phyloP scores from a whole-genome alignment of 2,888 invertebrate genomes.

The Hyalella azteca region DNA sequence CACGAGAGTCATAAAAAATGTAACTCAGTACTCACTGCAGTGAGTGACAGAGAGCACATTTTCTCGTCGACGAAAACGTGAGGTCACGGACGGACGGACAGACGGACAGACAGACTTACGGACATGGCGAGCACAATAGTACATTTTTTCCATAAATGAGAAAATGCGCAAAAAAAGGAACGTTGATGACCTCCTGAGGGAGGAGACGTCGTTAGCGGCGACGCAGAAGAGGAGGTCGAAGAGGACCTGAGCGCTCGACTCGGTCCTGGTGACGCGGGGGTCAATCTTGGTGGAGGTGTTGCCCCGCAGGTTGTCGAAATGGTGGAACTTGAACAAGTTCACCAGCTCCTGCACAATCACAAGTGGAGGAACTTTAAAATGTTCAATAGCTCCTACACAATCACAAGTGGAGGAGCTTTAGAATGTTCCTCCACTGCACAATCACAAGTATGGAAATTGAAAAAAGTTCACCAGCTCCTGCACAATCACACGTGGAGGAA shows the following conservation, averaged over 20 bases:
- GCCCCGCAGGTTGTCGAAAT: conserved; percentile 83
- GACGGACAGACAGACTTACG: too few species aligned
- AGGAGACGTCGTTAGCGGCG: conserved; percentile 91
- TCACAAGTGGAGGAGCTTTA: conserved; percentile 98
- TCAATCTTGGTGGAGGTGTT: conserved; percentile 81
- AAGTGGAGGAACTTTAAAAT: conserved; percentile 97
- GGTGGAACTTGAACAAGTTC: conserved; percentile 90
- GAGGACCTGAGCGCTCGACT: conserved; percentile 87
- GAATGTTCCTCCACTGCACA: conserved; percentile 81
- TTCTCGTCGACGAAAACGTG: too few species aligned
- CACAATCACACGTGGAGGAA: too few species aligned
- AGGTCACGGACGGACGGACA: too few species aligned
- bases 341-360: conserved; percentile 84
- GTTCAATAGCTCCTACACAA: conserved; percentile 79
- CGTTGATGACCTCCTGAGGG: conserved; percentile 83
- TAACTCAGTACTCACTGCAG: too few species aligned
- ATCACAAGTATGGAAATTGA: too few species aligned
- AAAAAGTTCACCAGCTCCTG: too few species aligned
- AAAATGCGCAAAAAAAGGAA: background rate
- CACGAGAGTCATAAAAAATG: too few species aligned
- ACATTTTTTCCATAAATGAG: background rate
- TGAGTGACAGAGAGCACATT: too few species aligned
- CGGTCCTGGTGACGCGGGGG: conserved; percentile 87
- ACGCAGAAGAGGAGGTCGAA: conserved; percentile 93
- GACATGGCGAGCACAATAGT: too few species aligned